Conservation (phyloP, 2,797 vertebrate genomes). For the Gymnoscopelus braueri region DNA sequence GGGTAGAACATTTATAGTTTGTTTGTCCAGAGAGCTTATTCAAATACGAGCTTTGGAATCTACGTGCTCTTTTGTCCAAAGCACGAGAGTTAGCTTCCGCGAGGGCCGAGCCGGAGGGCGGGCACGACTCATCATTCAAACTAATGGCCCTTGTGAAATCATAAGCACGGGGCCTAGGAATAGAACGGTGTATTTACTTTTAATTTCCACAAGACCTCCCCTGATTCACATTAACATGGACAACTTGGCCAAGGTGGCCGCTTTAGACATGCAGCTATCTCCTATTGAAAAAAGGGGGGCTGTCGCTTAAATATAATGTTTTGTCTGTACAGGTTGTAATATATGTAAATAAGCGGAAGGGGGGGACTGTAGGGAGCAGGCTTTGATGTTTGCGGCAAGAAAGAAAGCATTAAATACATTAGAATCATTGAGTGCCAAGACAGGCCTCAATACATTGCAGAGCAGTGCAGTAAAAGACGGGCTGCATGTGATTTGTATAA, state of each 20-base stretch:
- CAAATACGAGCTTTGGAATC: conserved; percentile 80
- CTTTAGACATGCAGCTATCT: conserved; percentile 39
- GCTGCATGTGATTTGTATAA: conserved; percentile 4
- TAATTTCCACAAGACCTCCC: conserved; percentile 40
- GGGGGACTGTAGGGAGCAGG: background rate
- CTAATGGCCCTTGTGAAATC: conserved; percentile 51
- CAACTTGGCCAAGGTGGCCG: conserved; percentile 36
- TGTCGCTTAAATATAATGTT: conserved; percentile 24
- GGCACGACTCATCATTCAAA: conserved; percentile 49
- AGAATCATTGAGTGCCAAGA: conserved; percentile 53
- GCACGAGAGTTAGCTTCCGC: conserved; percentile 25
- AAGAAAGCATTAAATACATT: conserved; percentile 51
- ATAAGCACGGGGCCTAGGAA: conserved; percentile 27
- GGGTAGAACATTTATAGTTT: conserved; percentile 25
- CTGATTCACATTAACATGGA: conserved; percentile 25
- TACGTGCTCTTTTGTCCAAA: conserved; percentile 33
- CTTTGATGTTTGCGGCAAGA: conserved; percentile 46
- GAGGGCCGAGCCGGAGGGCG: conserved; percentile 40
- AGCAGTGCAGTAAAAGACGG: conserved; percentile 29
- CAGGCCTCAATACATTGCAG: conserved; percentile 33
- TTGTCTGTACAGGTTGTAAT: conserved; percentile 42
- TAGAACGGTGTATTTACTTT: conserved; percentile 46
- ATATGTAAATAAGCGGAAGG: conserved; percentile 54
- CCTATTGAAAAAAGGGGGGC: background rate
- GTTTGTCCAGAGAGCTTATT: conserved; percentile 72